Percentiles rank a stretch among this genome's conserved stretches.
phyloP scores from a whole-genome alignment of 2,888 invertebrate species.

The Brachyopa scutellaris region DNA sequence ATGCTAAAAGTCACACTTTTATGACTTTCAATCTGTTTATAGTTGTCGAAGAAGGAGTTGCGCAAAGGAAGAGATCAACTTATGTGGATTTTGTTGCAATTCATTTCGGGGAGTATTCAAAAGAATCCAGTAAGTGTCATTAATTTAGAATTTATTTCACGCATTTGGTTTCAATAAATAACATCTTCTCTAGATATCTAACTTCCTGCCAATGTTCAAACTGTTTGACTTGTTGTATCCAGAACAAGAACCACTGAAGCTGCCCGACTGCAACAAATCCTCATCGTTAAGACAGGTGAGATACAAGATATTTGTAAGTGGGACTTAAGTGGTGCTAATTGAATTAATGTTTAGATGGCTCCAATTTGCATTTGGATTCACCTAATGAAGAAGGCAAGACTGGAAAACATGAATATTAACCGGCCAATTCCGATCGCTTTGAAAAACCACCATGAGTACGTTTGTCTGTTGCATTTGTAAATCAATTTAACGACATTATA shows the following conservation, averaged over 20 bases:
- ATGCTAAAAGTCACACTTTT: too few relatives aligned
- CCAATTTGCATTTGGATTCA: conserved; percentile 98
- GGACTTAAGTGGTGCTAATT: too few relatives aligned
- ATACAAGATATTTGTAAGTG: too few relatives aligned
- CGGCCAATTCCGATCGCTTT: conserved; percentile 90
- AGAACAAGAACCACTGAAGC: conserved; percentile 93
- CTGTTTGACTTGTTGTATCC: conserved; percentile 96
- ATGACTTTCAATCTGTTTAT: conserved; percentile 66
- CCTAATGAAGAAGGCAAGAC: conserved; percentile 94
- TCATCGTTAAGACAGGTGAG: conserved; percentile 83
- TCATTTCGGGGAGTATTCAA: conserved; percentile 97
- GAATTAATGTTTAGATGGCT: conserved; percentile 88
- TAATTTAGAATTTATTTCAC: conserved; percentile 4
- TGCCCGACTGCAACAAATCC: conserved; percentile 94
- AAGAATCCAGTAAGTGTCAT: conserved; percentile 88
- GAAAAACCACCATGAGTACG: conserved; percentile 91
- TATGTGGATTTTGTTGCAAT: conserved; percentile 99
- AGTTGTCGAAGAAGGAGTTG: conserved; percentile 90
- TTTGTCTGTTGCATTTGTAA: too few relatives aligned
- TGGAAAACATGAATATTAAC: conserved; percentile 90
- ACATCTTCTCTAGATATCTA: conserved; percentile 84
- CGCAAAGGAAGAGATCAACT: conserved; percentile 96
- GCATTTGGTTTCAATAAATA: too few relatives aligned
- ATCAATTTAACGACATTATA: neutral
- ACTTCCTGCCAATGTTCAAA: conserved; percentile 94